Base-by-base conservation (phyloP, 1,140 invertebrate species). In the Chrysoperla carnea region DNA sequence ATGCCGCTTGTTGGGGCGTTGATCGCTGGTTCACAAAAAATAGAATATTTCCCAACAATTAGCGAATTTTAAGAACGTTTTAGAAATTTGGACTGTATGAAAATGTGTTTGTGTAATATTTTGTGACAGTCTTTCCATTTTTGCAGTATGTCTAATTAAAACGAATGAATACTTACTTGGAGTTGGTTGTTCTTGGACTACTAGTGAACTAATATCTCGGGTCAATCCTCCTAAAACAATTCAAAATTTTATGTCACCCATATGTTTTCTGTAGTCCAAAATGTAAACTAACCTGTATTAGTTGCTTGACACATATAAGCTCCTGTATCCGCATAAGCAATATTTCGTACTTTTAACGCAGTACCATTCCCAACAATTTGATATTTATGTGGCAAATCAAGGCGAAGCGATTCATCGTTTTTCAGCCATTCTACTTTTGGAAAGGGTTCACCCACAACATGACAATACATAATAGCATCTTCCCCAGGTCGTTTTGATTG, bases 291-390 rank as follows among this genome's bases (percentile, higher is more conserved):
- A 57, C 57, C 58, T 35, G 72, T 64, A 55, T 77, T 84, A 9
- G 67, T 72, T 0, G 76, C 81, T 52, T 76, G 71, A 54, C 82
- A 85, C 74, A 82, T 83, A 58, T 84, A 85, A 2, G 78, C 76
- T 6, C 81, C 82, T 0, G 78, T 81, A 56, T 82, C 79, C 2
- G 76, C 72, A 52, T 78, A 83, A 39, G 68, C 70, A 38, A 82
- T 78, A 39, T 75, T 70, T 37, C 67, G 66, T 8, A 84, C 68
- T 23, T 72, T 67, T 28, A 85, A 58, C 35, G 75, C 73, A 1
- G 78, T 81, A 17, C 78, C 78, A 48, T 81, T 79, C n/a, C 77
- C 77, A 15, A 78, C 63, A 6, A 79, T 63, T 48, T 70, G 63
- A 57, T 78, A 80, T 50, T 80, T 80, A 42, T 65, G 59, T 1